These are phyloP conservation scores for Lepus europaeus DNA, from an alignment of 2,113 vertebrate species.

Conservation along the genomic window DNA sequence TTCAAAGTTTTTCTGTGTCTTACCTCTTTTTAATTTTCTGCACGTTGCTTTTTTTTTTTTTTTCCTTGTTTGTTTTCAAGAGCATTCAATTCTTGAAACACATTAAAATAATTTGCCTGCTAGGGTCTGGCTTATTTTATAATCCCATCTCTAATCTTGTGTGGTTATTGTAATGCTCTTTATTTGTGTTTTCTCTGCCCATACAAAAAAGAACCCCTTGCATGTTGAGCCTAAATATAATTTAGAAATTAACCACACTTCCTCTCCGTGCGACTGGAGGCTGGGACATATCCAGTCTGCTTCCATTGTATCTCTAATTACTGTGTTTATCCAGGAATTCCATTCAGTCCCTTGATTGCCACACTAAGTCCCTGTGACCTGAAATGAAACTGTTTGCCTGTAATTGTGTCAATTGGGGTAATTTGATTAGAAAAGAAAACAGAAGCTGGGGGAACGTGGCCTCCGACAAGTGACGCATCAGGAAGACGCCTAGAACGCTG, in stretches of 20 bases:
- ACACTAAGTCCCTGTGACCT: not conserved
- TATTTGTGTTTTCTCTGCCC: slow-evolving; percentile 27
- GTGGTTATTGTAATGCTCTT: slow-evolving; percentile 2
- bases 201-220: not conserved
- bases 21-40: slow-evolving; percentile 56
- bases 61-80: slow-evolving; percentile 39
- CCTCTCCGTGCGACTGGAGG: not conserved
- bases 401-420: not conserved
- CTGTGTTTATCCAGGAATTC: slow-evolving; percentile 44
- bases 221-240: not conserved
- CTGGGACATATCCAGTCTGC: not conserved
- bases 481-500: not conserved
- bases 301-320: slow-evolving; percentile 41
- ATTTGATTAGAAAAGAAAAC: slow-evolving; percentile 11
- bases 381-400: slow-evolving; percentile 19
- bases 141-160: not conserved
- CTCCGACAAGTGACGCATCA: not conserved
- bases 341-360: slow-evolving; percentile 36
- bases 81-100: slow-evolving; percentile 45
- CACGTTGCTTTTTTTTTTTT: slow-evolving; percentile 3
- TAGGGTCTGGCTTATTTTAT: slow-evolving; percentile 53
- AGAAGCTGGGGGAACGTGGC: not conserved
- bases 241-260: slow-evolving; percentile 59
- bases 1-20: slow-evolving; percentile 9
- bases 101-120: slow-evolving; percentile 76